Evolutionary conservation across 2,113 vertebrate species (phyloP), one percentile per base, ranked within the genome.

Genomic region (Xiphophorus couchianus): DNA sequence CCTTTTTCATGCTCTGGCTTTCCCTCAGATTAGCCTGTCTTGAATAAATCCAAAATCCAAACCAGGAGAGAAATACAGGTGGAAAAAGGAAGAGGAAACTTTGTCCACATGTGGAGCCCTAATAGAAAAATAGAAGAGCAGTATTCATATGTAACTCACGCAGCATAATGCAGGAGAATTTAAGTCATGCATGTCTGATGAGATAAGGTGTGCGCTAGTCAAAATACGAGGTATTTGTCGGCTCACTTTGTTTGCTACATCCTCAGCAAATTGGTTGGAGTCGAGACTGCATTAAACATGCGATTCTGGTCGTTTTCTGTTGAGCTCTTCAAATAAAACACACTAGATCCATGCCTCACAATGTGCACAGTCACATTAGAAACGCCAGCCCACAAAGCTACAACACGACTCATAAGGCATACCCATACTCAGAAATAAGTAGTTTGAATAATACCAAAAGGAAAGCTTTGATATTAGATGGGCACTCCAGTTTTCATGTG

Each of bases 211-310:
- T 91, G 87, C 84, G 87, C 76, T 73, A 66, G 81, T 84, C 76
- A 81, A 86, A 90, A 74, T 92, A 88, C 77, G 92, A 93, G 92
- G 92, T 93, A 92, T 93, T 94, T 85, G 80, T 93, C 81, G 87
- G 82, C 84, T 90, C 80, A 93, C 83, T 72, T 77, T 17, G 80
- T 82, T 90, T 89, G 92, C 93, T 93, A 93, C 91, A 93, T 91
- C 86, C 86, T 92, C 86, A 92, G 86, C 90, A 92, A 87, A 76
- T 58, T 93, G 85, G 73, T 87, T 88, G 79, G 76, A 84, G 82
- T 86, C 78, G 84, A 88, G 79, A 91, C 90, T 89, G 86, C 81
- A 88, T 82, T 88, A 85, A 88, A 90, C 94, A 95, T 95, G 95
- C 94, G 71, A 88, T 80, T 81, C 77, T 65, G 63, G 65, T 86